Evolutionary conservation across 2,888 invertebrate genomes (phyloP), one percentile per base, ranked within the genome.

Genomic region (Chouioia cunea): DNA sequence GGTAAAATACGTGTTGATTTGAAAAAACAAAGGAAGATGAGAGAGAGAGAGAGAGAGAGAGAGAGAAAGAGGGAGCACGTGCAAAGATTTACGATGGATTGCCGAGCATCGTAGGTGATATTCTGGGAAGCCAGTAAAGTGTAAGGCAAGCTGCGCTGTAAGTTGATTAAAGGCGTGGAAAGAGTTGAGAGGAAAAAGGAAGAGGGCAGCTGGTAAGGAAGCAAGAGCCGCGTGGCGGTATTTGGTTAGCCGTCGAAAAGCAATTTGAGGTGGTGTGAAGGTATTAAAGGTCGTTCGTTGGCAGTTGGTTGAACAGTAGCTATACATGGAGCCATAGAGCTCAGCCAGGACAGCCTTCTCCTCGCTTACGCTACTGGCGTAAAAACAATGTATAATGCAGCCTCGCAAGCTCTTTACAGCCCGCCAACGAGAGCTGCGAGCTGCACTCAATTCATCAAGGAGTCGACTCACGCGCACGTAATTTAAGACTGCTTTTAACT

Each of bases 401-500:
- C 74, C 48, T 63, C 57, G 46, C 36, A 57, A 48, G 53, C 48
- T 67, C 68, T 60, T 22, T 50, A 54, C 59, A 44, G 63, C 23
- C 54, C 52, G 56, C 63, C n/a, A n/a, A 71, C 70, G 76, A 71
- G 76, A 76, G 79, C 78, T 79, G 79, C 80, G 79, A 84, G 85
- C 36, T 2, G 4, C 83, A 85, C 85, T 85, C 85, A 84, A 85
- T 85, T 85, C 85, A 85, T 85, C 85, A 85, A 82, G 79, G 78
- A 85, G 83, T 85, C 85, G 85, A 85, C 36, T 36, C 36, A 12
- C 83, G 74, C 82, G 81, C 78, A 81, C 82, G 85, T 85, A 85
- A 85, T 85, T 85, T 85, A 85, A 85, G 85, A 85, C 85, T 85
- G 85, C 85, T 85, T 85, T 85, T 85, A 85, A 85, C 85, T 84